Evolutionary conservation across 2,888 invertebrate genomes (phyloP), one percentile per base, ranked within the genome.

Genomic region (Lepidocyrtinus sp.): DNA sequence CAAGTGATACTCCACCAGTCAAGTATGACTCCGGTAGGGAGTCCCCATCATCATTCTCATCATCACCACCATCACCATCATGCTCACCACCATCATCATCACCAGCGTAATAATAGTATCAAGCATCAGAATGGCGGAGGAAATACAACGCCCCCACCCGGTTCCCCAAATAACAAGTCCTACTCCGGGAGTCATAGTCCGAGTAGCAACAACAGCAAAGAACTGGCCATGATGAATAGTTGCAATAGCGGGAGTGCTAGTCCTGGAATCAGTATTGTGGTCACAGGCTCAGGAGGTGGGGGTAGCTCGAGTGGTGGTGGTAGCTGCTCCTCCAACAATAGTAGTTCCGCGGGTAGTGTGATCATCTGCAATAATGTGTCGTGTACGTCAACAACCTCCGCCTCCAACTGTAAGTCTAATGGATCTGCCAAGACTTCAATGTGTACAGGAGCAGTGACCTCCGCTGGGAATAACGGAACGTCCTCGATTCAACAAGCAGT

Each of bases 21-120:
- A 17, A n/a, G n/a, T n/a, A 46, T 22, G 46, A 77, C 77, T 15
- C 70, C 65, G 22, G 79, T 73, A 22, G 80, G 80, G 2, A 82
- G 82, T 71, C 75, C 81, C 24, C 74, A 68, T 7, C 65, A 64
- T 36, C 12, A 65, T 21, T 22, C 82, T 45, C 82, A 82, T 45
- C 82, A 77, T n/a, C 69, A 64, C 46, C 82, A 80, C 17, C 68
- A 71, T 71, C 85, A 84, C 61, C 81, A 82, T 27, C 83, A 82
- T 46, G 82, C 81, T 26, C 73, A 65, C 50, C 79, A 74, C 21
- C 78, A 74, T 61, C 82, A 81, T 68, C 75, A 71, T 19, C 83
- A 84, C 50, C 82, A 82, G 36, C 55, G 82, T 21, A 78, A 72
- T 65, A 84, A 84, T 62, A 84, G 82, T 67, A 72, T 81, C 68